Conservation (phyloP, 2,113 vertebrate genomes). For the Coturnix japonica region DNA sequence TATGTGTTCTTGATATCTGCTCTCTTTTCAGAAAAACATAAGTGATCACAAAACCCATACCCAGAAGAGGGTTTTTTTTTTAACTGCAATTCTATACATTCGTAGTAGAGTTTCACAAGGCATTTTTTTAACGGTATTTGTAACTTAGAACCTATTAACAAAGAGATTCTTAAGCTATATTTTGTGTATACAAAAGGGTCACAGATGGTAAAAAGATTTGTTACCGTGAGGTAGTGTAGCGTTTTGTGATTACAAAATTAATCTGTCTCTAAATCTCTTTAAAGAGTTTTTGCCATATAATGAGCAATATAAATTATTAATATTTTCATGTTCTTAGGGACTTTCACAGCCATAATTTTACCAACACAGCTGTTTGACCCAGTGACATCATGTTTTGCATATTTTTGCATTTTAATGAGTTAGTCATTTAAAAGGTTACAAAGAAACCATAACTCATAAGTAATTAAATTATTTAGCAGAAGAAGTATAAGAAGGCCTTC, state of each 20-base stretch:
- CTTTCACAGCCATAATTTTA: constrained; percentile 78
- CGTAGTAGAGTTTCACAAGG: not conserved
- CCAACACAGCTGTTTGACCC: constrained; percentile 82
- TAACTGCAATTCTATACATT: not conserved
- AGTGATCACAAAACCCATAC: constrained; percentile 11
- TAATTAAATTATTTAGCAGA: constrained; percentile 83
- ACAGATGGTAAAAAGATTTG: constrained; percentile 75
- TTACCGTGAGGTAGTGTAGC: constrained; percentile 68
- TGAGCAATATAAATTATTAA: constrained; percentile 80
- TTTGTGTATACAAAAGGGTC: constrained; percentile 72
- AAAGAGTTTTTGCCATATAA: constrained; percentile 79
- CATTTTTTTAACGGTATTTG: constrained; percentile 5
- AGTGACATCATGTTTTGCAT: constrained; percentile 81
- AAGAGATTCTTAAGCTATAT: constrained; percentile 55
- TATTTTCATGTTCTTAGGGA: constrained; percentile 80
- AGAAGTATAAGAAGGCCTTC: constrained; percentile 72
- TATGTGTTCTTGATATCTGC: not conserved
- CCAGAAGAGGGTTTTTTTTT: not conserved
- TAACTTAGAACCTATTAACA: constrained; percentile 25
- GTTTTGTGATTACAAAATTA: constrained; percentile 79
- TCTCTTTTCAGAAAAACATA: constrained; percentile 5
- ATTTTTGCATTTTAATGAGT: constrained; percentile 82
- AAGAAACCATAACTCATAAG: constrained; percentile 83
- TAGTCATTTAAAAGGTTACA: constrained; percentile 82
- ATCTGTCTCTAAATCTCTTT: constrained; percentile 80